Evolutionary conservation across 2,888 invertebrate genomes (phyloP), one percentile per base, ranked within the genome.

Genomic region (Oxytorus armatus): DNA sequence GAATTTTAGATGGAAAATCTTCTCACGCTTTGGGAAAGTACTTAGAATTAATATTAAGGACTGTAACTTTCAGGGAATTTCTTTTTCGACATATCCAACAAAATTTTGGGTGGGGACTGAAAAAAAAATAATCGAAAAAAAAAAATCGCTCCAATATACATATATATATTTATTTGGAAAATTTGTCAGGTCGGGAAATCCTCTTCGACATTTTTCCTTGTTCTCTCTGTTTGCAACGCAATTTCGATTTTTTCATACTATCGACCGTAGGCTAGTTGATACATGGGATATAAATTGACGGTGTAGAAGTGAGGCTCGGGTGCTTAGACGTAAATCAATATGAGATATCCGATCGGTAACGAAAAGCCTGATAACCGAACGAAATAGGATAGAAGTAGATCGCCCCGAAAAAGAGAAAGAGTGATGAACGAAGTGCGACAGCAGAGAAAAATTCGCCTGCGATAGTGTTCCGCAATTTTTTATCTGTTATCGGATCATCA

Each of bases 361-460:
- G 16, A 68, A 68, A 53, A 53, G 44, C 23, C 36, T n/a, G n/a
- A 33, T 47, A 70, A 61, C 61, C 61, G 68, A 68, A 59, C 21
- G 78, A 73, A 68, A 73, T 53, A 53, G 66, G 65, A 73, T 73
- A 21, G 25, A 78, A 78, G 42, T 73, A 49, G 73, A 36, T 73
- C 61, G 33, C 16, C 36, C 11, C 33, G 16, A 57, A 57, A 16
- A 21, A 61, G 10, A 51, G 33, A 42, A 55, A 47, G 36, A 3
- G 66, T 1, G n/a, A 39, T 7, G 16, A 39, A 53, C 11, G 16
- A 25, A n/a, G 10, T 21, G 47, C 39, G 18, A 21, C 21, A 33
- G 39, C 39, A 61, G 21, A 21, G 10, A 44, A 63, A n/a, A 7
- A 11, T 10, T 44, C 44, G 44, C 16, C 16, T 14, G 44, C 14